These are phyloP conservation scores for Orientallactaga sibirica DNA, from an alignment of 2,797 vertebrate genomes.

Conservation along the genomic window DNA sequence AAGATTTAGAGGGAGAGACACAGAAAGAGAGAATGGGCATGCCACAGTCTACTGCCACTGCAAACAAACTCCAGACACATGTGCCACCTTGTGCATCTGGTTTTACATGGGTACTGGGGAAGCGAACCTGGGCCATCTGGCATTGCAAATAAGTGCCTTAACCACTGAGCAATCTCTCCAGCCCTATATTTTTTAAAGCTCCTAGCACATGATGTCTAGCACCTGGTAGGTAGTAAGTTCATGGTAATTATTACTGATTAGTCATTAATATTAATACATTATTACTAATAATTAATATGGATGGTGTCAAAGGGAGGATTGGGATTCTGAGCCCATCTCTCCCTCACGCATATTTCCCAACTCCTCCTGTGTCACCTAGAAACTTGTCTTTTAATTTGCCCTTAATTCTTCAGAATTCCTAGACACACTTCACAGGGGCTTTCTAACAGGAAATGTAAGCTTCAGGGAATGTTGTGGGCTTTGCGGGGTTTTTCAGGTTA, in stretches of 20 bases:
- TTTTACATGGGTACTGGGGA: too few species aligned
- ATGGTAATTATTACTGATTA: background rate
- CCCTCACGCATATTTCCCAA: accelerated
- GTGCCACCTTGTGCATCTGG: too few species aligned
- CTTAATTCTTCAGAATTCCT: conserved; percentile 4
- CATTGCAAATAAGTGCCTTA: too few species aligned
- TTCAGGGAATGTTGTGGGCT: too few species aligned
- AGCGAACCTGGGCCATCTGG: too few species aligned
- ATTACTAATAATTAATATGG: background rate
- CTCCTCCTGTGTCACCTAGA: background rate
- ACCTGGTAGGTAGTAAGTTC: background rate
- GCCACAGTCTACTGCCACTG: too few species aligned
- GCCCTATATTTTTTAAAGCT: background rate
- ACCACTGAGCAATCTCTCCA: too few species aligned
- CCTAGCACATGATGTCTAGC: background rate
- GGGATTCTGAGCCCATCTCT: background rate
- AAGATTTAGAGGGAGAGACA: too few species aligned
- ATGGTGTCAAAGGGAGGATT: background rate
- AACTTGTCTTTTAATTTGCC: background rate
- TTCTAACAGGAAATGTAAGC: conserved; percentile 23
- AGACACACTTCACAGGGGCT: background rate
- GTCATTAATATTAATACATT: background rate
- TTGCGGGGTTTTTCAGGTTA: background rate
- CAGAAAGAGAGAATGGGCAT: too few species aligned
- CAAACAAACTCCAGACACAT: too few species aligned